These are phyloP conservation scores for Azemiops feae DNA, from an alignment of 2,113 vertebrate species.

Conservation along the genomic window DNA sequence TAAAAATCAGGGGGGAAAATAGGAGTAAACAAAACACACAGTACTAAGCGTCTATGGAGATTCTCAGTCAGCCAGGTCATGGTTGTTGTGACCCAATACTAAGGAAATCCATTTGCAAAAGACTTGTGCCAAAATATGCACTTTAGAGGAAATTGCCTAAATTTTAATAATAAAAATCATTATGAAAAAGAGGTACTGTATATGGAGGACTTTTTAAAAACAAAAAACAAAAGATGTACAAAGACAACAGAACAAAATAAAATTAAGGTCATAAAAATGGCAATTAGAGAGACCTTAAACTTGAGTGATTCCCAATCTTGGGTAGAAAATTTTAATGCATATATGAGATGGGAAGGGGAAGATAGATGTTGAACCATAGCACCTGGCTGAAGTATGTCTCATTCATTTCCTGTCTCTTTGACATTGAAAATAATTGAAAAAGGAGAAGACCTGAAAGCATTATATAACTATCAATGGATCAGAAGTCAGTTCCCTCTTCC, in stretches of 20 bases:
- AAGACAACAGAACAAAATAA: background rate
- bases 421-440: conserved; percentile 72
- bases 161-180: background rate
- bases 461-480: conserved; percentile 75
- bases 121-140: background rate
- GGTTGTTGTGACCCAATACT: background rate
- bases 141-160: background rate
- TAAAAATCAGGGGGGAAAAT: background rate
- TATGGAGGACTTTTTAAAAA: background rate
- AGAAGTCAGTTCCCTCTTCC: conserved; percentile 65
- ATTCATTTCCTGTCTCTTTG: conserved; percentile 65
- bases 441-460: conserved; percentile 75
- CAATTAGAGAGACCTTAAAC: background rate
- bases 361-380: conserved; percentile 62
- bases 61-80: too few relatives aligned
- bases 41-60: too few relatives aligned
- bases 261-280: background rate
- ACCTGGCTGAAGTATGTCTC: conserved; percentile 60
- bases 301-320: background rate
- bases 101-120: background rate
- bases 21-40: background rate
- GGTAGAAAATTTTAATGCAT: background rate
- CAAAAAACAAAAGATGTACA: background rate
- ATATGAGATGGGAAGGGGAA: background rate
- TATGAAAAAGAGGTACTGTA: background rate